phyloP scores from a whole-genome alignment of 2,113 vertebrate species.

The Cnemophilus loriae region DNA sequence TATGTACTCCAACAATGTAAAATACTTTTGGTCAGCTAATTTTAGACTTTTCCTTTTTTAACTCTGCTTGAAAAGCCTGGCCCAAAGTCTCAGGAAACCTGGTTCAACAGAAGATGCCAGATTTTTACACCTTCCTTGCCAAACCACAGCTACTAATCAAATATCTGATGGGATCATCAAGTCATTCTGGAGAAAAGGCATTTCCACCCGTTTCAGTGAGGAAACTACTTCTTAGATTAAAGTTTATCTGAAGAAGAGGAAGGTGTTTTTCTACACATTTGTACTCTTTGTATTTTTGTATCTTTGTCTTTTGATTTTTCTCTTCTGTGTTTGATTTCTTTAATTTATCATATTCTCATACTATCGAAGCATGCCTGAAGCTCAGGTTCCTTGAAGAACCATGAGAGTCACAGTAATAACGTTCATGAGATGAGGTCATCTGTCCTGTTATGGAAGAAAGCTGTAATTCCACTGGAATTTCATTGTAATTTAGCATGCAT shows the following conservation, averaged over 20 bases:
- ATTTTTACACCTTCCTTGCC: background rate
- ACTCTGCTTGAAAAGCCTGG: background rate
- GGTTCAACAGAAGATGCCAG: background rate
- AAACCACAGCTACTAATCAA: background rate
- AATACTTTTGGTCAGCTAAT: background rate
- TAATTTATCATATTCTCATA: background rate
- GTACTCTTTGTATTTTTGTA: background rate
- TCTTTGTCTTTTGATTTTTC: background rate
- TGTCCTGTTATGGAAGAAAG: background rate
- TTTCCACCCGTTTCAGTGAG: background rate
- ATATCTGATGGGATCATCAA: background rate
- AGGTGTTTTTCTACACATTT: background rate
- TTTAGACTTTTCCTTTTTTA: background rate
- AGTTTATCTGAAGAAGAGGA: background rate
- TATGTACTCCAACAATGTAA: background rate
- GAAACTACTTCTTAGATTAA: background rate
- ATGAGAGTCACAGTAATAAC: background rate
- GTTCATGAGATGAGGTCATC: constrained; percentile 35
- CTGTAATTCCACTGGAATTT: constrained; percentile 46
- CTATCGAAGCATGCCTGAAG: background rate
- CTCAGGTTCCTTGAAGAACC: background rate
- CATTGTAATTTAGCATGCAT: constrained; percentile 55
- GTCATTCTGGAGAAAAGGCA: background rate
- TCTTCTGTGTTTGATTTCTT: background rate
- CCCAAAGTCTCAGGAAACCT: background rate